Percentiles rank a stretch among this genome's conserved stretches.
These are phyloP conservation scores for Phoronis australis DNA, from an alignment of 2,888 invertebrate species.

Conservation along the genomic window DNA sequence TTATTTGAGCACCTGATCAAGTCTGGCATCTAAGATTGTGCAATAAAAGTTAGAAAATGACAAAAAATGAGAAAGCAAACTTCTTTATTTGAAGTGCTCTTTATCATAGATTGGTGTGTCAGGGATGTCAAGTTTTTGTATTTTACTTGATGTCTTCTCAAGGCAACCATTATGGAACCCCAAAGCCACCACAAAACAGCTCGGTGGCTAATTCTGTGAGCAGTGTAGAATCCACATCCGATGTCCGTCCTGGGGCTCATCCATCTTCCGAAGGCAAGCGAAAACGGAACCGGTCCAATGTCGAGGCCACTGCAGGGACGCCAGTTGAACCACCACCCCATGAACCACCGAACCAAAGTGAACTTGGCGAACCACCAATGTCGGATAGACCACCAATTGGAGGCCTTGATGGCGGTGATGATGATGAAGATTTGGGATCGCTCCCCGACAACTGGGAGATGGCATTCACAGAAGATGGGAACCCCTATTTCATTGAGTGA, in stretches of 20 bases:
- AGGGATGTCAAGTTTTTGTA: too few species aligned
- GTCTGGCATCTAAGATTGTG: too few species aligned
- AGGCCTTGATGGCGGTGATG: conserved; percentile 4
- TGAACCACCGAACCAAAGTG: conserved; percentile 26
- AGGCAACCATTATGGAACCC: conserved; percentile 63
- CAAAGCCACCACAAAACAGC: conserved; percentile 55
- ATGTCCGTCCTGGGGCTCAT: conserved; percentile 56
- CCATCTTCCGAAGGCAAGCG: conserved; percentile 57
- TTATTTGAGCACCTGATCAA: too few species aligned
- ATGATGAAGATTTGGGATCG: conserved; percentile 65
- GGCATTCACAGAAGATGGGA: conserved; percentile 92
- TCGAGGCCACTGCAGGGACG: conserved; percentile 54
- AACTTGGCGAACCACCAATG: conserved; percentile 37
- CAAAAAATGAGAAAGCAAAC: too few species aligned
- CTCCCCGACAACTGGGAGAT: conserved; percentile 96
- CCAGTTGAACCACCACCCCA: conserved; percentile 20
- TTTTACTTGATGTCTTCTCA: conserved; percentile 3
- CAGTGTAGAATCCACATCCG: conserved; percentile 39
- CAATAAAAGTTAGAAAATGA: too few species aligned
- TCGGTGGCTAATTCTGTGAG: conserved; percentile 30
- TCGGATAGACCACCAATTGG: conserved; percentile 18
- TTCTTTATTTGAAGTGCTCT: too few species aligned
- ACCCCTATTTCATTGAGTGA: conserved; percentile 89
- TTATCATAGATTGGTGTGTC: too few species aligned
- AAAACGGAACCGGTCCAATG: conserved; percentile 57